Evolutionary conservation across 2,113 vertebrate genomes (phyloP).

Genomic region (Hemicordylus capensis): DNA sequence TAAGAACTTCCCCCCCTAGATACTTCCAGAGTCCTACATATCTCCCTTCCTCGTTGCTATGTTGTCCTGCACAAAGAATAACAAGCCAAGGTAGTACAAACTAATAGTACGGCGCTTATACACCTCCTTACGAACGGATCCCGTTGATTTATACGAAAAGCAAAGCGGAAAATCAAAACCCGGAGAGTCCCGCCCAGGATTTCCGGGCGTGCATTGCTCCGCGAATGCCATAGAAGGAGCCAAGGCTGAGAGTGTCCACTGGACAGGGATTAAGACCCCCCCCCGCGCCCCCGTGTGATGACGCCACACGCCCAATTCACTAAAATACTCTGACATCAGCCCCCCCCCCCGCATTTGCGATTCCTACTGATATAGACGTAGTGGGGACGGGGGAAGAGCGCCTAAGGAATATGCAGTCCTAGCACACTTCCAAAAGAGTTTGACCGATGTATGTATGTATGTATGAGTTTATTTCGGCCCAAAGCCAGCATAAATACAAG

Average conservation of each 20-base stretch:
- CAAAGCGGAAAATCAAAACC: not conserved
- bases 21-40: not conserved
- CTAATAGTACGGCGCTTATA: not conserved
- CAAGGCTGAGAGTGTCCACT: not conserved
- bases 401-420: not conserved
- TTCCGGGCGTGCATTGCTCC: not conserved
- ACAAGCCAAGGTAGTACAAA: not conserved
- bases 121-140: no score
- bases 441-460: no score
- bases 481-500: no score
- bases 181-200: no score
- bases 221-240: not conserved
- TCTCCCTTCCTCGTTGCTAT: not conserved
- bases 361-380: not conserved
- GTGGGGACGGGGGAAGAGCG: not conserved
- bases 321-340: not conserved
- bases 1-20: no score
- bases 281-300: no score
- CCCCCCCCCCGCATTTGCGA: not conserved
- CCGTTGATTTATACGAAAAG: not conserved
- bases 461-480: no score
- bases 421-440: no score
- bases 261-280: not conserved
- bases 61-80: not conserved
- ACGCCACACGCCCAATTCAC: not conserved